Conservation (phyloP, 2,888 invertebrate genomes). For the Augiades crinisus region DNA sequence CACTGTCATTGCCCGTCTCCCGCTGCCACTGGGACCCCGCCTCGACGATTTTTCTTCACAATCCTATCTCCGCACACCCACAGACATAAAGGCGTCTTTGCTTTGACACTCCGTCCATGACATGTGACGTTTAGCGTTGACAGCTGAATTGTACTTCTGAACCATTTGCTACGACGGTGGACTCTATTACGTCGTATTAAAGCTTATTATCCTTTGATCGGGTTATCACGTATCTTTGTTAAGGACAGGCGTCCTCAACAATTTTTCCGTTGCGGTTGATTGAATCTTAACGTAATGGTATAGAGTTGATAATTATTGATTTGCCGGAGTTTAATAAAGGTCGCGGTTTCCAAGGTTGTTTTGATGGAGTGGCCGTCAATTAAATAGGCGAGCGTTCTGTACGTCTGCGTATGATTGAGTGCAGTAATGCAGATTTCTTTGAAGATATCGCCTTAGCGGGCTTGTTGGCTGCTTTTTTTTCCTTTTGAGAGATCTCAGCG, state of each 20-base stretch:
- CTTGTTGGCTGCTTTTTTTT: conserved; percentile 34
- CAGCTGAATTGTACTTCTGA: conserved; percentile 43
- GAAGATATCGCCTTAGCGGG: conserved; percentile 42
- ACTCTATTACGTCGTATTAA: conserved; percentile 34
- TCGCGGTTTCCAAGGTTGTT: conserved; percentile 57
- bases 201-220: conserved; percentile 35
- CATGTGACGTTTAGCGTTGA: conserved; percentile 63
- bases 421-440: conserved; percentile 70
- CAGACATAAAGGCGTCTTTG: conserved; percentile 54
- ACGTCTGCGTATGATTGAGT: conserved; percentile 70
- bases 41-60: conserved; percentile 41
- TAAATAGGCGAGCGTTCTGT: conserved; percentile 68
- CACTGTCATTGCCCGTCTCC: background rate
- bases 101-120: conserved; percentile 57
- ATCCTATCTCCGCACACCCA: conserved; percentile 39
- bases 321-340: conserved; percentile 33
- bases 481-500: conserved; percentile 25
- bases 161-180: conserved; percentile 22
- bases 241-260: conserved; percentile 44
- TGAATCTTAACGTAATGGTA: conserved; percentile 37
- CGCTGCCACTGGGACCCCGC: conserved; percentile 24
- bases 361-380: conserved; percentile 79
- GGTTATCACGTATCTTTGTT: conserved; percentile 38
- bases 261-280: conserved; percentile 40
- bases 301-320: conserved; percentile 40